Evolutionary conservation across 2,113 vertebrate genomes (phyloP), one percentile per base, ranked within the genome.

Genomic region (Otis tarda): DNA sequence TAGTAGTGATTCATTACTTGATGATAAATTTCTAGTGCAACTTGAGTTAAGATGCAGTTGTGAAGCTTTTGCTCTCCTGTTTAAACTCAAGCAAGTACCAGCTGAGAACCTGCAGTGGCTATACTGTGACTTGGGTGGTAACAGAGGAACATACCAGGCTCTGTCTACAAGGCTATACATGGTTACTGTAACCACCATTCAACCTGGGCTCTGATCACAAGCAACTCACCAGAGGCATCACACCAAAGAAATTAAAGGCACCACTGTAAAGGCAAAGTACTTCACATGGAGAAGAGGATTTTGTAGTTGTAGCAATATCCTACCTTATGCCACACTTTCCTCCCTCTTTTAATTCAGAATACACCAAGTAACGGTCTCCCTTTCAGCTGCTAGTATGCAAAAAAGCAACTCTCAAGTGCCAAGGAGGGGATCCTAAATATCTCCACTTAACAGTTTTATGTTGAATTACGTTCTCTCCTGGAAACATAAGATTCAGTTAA

Each of bases 261-360:
- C 92, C 80, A 47, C 86, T 95, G 53, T 92, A 73, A 93, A 84
- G 92, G 89, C 80, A 84, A 94, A 89, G 39, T 81, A 84, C 47
- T 94, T 87, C n/a, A 63, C 68, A 79, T 7, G 56, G 30, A 84
- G 49, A 78, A 87, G 39, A 87, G 14, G 27, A 77, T 37, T 50
- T 56, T 63, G n/a, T 59, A 55, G 71, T 59, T 7, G 41, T 43
- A 14, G 45, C 68, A 71, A 28, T 59, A 61, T 64, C 74, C 39
- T 57, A 23, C 45, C 41, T 84, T 76, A 47, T 4, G 23, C 27
- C 65, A 84, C 14, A 5, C 18, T 53, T 59, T 49, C 25, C 17
- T 90, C 41, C 37, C n/a, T 67, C n/a, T 65, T 74, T 33, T 90
- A 79, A 63, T 83, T 93, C 43, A 49, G 68, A 95, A 60, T 31